Conservation (phyloP, 2,113 vertebrate genomes). For the Alexandromys fortis region DNA sequence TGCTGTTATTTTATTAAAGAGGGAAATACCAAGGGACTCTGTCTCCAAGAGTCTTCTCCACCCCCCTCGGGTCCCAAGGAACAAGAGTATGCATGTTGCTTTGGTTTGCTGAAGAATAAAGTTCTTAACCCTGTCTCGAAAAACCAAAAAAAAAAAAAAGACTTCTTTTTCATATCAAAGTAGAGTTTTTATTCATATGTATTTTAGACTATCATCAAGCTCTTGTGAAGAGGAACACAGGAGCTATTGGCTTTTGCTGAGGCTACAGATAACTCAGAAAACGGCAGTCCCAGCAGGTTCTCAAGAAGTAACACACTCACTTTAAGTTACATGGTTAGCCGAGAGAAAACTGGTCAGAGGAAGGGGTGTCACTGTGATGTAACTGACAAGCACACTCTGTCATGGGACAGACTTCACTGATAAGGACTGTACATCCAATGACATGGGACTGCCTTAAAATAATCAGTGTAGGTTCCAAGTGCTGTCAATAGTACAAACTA, state of each 20-base stretch:
- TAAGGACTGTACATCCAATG: not conserved
- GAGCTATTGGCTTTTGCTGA: not conserved
- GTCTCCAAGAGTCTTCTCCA: not conserved
- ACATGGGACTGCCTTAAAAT: not conserved
- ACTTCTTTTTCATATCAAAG: not conserved
- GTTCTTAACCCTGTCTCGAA: not conserved
- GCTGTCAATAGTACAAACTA: not conserved
- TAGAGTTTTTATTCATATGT: not conserved
- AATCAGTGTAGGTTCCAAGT: not conserved
- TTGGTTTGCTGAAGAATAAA: not conserved
- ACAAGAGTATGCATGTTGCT: not conserved
- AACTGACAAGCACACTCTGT: not conserved
- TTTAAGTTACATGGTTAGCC: slow-evolving; percentile 10
- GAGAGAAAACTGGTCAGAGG: not conserved
- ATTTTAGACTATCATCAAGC: slow-evolving; percentile 27
- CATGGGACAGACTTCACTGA: not conserved
- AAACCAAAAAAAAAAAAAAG: not conserved
- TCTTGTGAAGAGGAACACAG: not conserved
- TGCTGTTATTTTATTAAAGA: not conserved
- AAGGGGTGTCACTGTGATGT: not conserved
- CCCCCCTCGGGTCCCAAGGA: not conserved
- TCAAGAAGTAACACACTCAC: not conserved
- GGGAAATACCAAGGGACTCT: not conserved
- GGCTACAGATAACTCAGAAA: not conserved
- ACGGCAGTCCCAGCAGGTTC: slow-evolving; percentile 16